Evolutionary conservation across 2,113 vertebrate species (phyloP).

Genomic region (Chionis minor): DNA sequence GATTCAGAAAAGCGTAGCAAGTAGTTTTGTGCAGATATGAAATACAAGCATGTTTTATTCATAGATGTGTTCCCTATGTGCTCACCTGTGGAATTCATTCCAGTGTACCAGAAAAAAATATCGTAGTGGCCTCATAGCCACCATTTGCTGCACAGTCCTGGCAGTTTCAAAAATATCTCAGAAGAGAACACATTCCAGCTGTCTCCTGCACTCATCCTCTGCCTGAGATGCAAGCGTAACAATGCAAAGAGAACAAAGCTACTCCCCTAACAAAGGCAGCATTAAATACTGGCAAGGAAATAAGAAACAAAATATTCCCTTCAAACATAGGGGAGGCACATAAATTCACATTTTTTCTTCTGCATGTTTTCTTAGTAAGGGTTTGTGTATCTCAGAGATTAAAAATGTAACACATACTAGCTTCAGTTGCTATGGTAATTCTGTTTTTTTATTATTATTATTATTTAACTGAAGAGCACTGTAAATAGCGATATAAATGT

Average conservation of each 20-base stretch:
- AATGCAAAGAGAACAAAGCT: conserved; percentile 19
- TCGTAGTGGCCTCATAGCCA: not conserved
- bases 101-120: not conserved
- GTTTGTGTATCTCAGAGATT: conserved; percentile 15
- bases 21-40: not conserved
- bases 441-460: not conserved
- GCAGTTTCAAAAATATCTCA: not conserved
- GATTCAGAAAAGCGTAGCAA: not conserved
- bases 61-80: not conserved
- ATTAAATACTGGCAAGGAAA: conserved; percentile 11
- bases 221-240: not conserved
- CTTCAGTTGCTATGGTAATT: conserved; percentile 61
- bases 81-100: not conserved
- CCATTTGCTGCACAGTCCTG: conserved; percentile 39
- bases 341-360: not conserved
- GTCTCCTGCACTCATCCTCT: not conserved
- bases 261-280: conserved; percentile 5
- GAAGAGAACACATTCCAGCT: not conserved
- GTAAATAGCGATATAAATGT: conserved; percentile 62
- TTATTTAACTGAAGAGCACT: conserved; percentile 35
- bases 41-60: conserved; percentile 1
- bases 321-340: not conserved
- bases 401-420: not conserved
- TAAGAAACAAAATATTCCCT: conserved; percentile 20
- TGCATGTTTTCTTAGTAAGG: not conserved